Conservation (phyloP, 2,113 vertebrate species). For the Otocyon megalotis region DNA sequence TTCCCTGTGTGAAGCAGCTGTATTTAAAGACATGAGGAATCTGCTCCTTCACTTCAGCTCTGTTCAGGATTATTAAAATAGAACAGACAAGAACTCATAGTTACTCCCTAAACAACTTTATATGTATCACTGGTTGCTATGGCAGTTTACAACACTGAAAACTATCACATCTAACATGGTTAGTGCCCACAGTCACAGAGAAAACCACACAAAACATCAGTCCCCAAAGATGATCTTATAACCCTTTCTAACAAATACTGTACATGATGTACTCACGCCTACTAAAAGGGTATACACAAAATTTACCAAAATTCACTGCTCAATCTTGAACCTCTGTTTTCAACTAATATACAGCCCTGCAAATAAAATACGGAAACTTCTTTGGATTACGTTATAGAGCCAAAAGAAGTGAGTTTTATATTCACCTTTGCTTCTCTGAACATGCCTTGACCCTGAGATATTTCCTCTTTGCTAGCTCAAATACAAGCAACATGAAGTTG, state of each 20-base stretch:
- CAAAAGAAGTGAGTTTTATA: conserved; percentile 28
- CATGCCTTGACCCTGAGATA: conserved; percentile 23
- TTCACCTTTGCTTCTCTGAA: conserved; percentile 48
- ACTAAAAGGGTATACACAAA: background rate
- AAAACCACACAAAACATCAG: conserved; percentile 76
- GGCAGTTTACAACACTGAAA: conserved; percentile 80
- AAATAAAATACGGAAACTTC: conserved; percentile 76
- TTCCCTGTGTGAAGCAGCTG: conserved; percentile 57
- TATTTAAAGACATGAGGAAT: conserved; percentile 76
- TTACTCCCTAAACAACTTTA: conserved; percentile 75
- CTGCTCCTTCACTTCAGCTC: conserved; percentile 64
- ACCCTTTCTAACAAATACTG: conserved; percentile 55
- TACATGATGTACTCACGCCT: conserved; percentile 18
- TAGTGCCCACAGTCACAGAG: conserved; percentile 63
- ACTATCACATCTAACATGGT: conserved; percentile 74
- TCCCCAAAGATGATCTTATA: conserved; percentile 68
- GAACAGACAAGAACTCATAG: conserved; percentile 76
- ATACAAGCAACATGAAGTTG: conserved; percentile 50
- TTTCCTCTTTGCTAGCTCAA: conserved; percentile 56
- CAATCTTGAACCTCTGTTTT: conserved; percentile 78
- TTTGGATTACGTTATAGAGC: conserved; percentile 72
- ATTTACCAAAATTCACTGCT: conserved; percentile 44
- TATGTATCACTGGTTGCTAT: conserved; percentile 80
- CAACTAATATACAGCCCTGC: conserved; percentile 64
- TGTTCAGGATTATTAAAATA: conserved; percentile 75